phyloP scores from a whole-genome alignment of 2,888 invertebrate species.

The Philaethria dido region DNA sequence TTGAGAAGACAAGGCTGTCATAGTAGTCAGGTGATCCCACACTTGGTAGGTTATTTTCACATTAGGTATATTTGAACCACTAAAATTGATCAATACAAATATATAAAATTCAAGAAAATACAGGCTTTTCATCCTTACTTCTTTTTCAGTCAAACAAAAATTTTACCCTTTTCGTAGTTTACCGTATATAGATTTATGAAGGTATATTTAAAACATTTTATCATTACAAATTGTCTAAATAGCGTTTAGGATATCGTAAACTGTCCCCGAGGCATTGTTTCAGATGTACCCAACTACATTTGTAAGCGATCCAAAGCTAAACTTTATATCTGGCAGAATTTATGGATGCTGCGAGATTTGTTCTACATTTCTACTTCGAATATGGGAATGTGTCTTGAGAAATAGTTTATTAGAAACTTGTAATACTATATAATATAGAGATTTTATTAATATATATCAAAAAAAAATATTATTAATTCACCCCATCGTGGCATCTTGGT shows the following conservation, averaged over 20 bases:
- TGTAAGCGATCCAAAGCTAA: conserved; percentile 26
- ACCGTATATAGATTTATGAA: background rate
- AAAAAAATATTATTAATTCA: background rate
- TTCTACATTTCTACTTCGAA: background rate
- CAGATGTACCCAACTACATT: conserved; percentile 29
- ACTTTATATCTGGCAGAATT: conserved; percentile 32
- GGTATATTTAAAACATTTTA: background rate
- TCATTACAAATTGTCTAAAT: conserved; percentile 19
- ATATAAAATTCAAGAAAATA: background rate
- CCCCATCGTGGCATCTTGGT: background rate
- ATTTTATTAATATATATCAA: background rate
- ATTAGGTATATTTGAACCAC: no score
- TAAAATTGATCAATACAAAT: no score
- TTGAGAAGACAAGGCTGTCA: no score
- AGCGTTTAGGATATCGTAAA: conserved; percentile 31
- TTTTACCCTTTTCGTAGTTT: background rate
- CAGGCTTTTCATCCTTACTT: background rate
- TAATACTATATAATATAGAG: background rate
- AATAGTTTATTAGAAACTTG: background rate
- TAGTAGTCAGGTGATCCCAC: no score
- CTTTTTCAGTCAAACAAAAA: background rate
- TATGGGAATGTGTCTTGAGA: background rate
- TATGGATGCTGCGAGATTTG: conserved; percentile 23
- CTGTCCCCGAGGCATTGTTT: conserved; percentile 35
- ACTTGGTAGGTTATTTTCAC: no score